Evolutionary conservation across 2,888 invertebrate genomes (phyloP).

Genomic region (Hetaerina titia): DNA sequence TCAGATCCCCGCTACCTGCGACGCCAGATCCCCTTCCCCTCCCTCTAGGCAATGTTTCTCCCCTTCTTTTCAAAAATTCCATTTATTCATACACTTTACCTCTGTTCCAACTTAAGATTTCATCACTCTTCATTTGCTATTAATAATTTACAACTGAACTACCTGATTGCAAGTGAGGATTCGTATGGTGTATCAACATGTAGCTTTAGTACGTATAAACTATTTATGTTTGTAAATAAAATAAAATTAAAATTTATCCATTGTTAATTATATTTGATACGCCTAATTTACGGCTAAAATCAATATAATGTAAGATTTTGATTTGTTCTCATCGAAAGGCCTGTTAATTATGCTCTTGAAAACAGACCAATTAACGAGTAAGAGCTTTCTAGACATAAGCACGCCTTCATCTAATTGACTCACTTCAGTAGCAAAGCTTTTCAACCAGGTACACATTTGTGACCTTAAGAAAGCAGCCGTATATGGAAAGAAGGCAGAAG

Average conservation of each 20-base stretch:
- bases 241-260: too few species aligned
- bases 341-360: not conserved
- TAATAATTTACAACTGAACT: not conserved
- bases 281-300: not conserved
- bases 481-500: not conserved
- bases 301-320: not conserved
- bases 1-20: conserved; percentile 30
- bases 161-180: not conserved
- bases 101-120: not conserved
- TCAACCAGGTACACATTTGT: not conserved
- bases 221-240: too few species aligned
- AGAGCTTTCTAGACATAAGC: not conserved
- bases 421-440: not conserved
- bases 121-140: not conserved
- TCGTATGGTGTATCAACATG: not conserved
- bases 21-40: not conserved
- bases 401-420: not conserved
- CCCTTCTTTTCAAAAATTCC: not conserved
- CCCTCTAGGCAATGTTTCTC: not conserved
- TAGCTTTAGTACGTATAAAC: not conserved
- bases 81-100: not conserved
- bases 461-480: not conserved
- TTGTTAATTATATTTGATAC: too few species aligned
- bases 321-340: not conserved
- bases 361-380: not conserved